A percentile compares a stretch with the other conserved stretches of the same genome.
These are phyloP conservation scores for Octodon degus DNA, from an alignment of 2,113 vertebrate species.

Conservation along the genomic window DNA sequence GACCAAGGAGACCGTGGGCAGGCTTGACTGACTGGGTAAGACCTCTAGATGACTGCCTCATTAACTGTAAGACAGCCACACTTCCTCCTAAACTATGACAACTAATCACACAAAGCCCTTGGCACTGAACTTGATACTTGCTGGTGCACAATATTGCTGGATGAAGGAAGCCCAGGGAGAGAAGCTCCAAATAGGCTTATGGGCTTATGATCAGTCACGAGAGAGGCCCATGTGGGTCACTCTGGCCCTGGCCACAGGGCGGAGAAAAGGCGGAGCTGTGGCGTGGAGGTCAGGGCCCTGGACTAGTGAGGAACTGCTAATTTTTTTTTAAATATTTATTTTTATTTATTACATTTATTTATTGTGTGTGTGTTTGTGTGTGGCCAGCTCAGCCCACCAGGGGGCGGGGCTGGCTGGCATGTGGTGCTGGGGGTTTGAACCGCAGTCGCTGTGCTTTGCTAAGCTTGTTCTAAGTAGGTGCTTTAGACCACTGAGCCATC, in stretches of 20 bases:
- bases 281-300: neutral
- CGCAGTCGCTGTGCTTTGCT: too few relatives aligned
- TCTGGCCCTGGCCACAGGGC: neutral
- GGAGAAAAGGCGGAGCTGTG: neutral
- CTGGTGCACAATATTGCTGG: neutral
- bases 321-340: too few relatives aligned
- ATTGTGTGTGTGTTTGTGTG: too few relatives aligned
- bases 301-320: slow-evolving; percentile 11
- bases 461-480: too few relatives aligned
- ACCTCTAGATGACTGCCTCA: neutral
- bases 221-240: neutral
- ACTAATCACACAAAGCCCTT: neutral
- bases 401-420: too few relatives aligned
- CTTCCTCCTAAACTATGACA: neutral
- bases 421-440: too few relatives aligned
- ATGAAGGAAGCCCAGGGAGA: slow-evolving; percentile 10
- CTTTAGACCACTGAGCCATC: too few relatives aligned
- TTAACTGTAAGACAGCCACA: neutral
- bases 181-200: neutral
- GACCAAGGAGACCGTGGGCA: neutral
- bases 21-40: neutral
- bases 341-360: too few relatives aligned
- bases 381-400: too few relatives aligned
- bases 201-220: neutral
- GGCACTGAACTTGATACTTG: neutral